Percentiles rank a stretch among this genome's conserved stretches.
phyloP scores from a whole-genome alignment of 2,888 invertebrate species.

The Trypoxylon attenuatum region DNA sequence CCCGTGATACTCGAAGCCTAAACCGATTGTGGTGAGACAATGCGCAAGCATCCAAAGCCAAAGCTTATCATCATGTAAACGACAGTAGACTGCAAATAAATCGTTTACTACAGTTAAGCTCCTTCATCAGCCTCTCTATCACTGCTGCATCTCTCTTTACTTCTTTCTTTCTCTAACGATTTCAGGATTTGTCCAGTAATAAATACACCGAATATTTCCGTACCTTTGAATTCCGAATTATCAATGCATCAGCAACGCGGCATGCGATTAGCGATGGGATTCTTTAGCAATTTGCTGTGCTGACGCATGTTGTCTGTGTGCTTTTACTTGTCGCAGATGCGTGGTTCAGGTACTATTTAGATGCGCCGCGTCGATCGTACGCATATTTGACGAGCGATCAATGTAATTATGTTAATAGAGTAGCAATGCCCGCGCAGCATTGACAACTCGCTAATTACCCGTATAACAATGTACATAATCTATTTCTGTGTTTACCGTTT shows the following conservation, averaged over 20 bases:
- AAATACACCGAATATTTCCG: no score
- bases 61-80: conserved; percentile 49
- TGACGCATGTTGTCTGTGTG: no score
- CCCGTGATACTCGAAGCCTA: conserved; percentile 8
- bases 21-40: conserved; percentile 47
- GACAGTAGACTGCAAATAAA: conserved; percentile 53
- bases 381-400: no score
- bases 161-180: neutral
- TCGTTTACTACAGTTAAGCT: conserved; percentile 39
- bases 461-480: neutral
- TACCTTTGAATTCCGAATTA: no score
- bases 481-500: no score
- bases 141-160: neutral
- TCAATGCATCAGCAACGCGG: no score
- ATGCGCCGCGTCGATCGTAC: no score
- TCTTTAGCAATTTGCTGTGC: no score
- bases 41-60: conserved; percentile 35
- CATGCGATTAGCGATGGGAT: no score
- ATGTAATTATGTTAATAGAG: neutral
- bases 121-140: conserved; percentile 18
- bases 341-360: no score
- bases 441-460: neutral
- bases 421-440: neutral
- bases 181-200: no score
- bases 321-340: no score